Base-by-base conservation (phyloP, 2,113 vertebrate genomes). In the Etheostoma spectabile region DNA sequence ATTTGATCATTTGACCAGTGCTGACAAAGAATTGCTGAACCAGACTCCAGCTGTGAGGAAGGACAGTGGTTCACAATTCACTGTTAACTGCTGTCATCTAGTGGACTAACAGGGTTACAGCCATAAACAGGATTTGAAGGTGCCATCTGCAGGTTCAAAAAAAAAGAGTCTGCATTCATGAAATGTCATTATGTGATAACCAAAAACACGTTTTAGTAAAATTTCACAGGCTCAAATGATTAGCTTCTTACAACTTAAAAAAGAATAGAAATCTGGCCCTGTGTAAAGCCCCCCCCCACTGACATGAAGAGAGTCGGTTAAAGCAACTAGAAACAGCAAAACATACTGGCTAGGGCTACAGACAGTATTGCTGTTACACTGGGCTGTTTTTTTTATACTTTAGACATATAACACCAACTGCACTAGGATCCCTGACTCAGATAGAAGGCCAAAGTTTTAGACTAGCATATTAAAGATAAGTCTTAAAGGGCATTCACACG, bases 51-150 rank as follows among this genome's bases (percentile, higher is more conserved):
- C 10, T 18, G 51, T 18, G 19, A 61, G 56, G 27, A 51, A 24
- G 74, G n/a, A 12, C 22, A 66, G 24, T 14, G n/a, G 42, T 11
- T 46, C 35, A 46, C 38, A 10, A 59, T 18, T 19, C 5, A 49
- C 8, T 35, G 46, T 27, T 6, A n/a, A 42, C 18, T 78, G 76
- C 48, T 35, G 48, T 6, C 67, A 30, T 19, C 77, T 56, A 63
- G 77, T 63, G 67, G 67, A 46, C 59, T 18, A 19, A 48, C 33
- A 30, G 1, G 33, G 45, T 24, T 52, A 78, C 46, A 52, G 65
- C 55, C 27, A 21, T 27, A 21, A 21, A 61, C 11, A 52, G 6
- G 6, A 61, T 19, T 13, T 27, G 42, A 38, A 49, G 18, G 21
- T 14, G n/a, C 35, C 35, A 45, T 11, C 33, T 22, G 11, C 15